These are phyloP conservation scores for Perca flavescens DNA, from an alignment of 2,113 vertebrate species.

Conservation along the genomic window DNA sequence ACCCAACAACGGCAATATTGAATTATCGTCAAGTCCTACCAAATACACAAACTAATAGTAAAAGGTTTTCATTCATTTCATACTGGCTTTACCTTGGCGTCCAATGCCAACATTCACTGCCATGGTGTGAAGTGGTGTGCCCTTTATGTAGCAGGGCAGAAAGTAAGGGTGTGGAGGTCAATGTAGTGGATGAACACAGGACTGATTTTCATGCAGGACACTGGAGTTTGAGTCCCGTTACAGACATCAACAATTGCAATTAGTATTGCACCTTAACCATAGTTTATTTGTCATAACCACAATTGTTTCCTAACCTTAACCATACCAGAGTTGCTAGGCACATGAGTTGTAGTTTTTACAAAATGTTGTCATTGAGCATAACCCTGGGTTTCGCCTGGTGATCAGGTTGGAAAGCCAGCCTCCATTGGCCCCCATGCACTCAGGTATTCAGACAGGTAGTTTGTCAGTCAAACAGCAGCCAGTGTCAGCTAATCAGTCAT, in stretches of 20 bases:
- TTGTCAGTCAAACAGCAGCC: constrained; percentile 14
- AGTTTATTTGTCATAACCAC: background rate
- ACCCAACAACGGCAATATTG: background rate
- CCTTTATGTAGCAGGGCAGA: background rate
- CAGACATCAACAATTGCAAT: background rate
- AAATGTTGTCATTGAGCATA: background rate
- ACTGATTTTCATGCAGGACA: background rate
- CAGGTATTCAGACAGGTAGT: background rate
- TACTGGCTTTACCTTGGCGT: background rate
- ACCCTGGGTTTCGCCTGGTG: background rate
- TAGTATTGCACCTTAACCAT: background rate
- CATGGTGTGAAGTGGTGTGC: background rate
- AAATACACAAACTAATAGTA: background rate
- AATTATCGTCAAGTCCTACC: background rate
- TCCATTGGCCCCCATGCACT: background rate
- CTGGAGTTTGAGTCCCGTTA: background rate
- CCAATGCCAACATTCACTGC: background rate
- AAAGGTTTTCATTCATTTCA: no score
- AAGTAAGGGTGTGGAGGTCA: background rate
- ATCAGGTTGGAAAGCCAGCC: background rate
- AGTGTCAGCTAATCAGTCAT: constrained; percentile 1
- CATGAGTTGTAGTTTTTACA: no score
- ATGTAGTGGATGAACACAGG: background rate
- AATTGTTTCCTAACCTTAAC: background rate
- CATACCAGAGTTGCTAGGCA: background rate